Percentiles rank a stretch among this genome's conserved stretches.
Conservation (phyloP, 2,888 invertebrate genomes). For the Tinea semifulvella region DNA sequence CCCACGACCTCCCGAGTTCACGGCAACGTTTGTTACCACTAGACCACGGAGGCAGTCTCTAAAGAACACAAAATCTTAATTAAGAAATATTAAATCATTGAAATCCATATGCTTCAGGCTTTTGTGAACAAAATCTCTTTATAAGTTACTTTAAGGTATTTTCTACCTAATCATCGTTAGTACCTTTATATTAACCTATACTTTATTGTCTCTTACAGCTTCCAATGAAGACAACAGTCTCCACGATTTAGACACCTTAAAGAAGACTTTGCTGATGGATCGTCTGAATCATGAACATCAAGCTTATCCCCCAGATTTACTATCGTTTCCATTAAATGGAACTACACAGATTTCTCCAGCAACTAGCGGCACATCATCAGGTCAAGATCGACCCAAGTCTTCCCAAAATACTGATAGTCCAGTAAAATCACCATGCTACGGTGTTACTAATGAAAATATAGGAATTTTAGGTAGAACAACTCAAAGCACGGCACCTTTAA, state of each 20-base stretch:
- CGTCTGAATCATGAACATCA: conserved; percentile 59
- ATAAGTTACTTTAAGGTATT: background rate
- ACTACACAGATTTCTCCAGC: conserved; percentile 60
- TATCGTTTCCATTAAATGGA: conserved; percentile 75
- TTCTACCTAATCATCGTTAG: no score
- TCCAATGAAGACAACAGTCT: conserved; percentile 71
- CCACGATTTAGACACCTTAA: conserved; percentile 64
- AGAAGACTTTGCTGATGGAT: conserved; percentile 52
- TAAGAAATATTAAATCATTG: no score
- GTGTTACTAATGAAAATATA: conserved; percentile 33
- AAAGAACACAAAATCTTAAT: no score
- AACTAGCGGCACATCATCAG: conserved; percentile 28
- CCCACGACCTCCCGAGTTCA: no score
- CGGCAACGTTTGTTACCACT: no score
- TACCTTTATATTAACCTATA: no score
- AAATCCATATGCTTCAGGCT: no score
- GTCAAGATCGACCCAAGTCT: conserved; percentile 21
- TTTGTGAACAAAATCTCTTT: no score
- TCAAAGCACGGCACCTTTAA: conserved; percentile 60
- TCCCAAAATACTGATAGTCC: conserved; percentile 33
- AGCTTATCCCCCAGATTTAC: conserved; percentile 82
- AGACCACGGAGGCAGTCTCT: no score
- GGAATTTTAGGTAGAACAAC: background rate
- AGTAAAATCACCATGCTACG: conserved; percentile 47
- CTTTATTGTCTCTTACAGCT: conserved; percentile 38